Conservation (phyloP, 2,888 invertebrate species). For the Seira sanloemensis region DNA sequence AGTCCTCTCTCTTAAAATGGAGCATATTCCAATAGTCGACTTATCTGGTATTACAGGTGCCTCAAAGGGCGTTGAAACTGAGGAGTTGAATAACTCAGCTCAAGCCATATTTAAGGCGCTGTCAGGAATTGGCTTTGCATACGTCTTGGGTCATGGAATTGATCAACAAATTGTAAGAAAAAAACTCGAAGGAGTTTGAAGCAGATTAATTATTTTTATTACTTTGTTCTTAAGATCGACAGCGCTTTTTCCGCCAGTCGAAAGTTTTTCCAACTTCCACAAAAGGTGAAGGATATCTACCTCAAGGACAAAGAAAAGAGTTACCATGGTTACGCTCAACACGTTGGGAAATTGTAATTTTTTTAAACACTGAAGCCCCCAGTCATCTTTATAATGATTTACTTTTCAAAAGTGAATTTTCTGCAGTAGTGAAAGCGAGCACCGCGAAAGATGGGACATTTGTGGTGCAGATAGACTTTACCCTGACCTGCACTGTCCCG, state of each 20-base stretch:
- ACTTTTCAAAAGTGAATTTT: no score
- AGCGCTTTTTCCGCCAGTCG: slow-evolving; percentile 64
- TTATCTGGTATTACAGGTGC: slow-evolving; percentile 45
- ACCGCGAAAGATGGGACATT: slow-evolving; percentile 66
- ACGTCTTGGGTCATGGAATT: slow-evolving; percentile 72
- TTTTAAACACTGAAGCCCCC: no score
- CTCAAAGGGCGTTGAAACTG: slow-evolving; percentile 25
- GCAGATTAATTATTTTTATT: background rate
- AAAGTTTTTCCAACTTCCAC: slow-evolving; percentile 68
- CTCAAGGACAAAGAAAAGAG: slow-evolving; percentile 48
- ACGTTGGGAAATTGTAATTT: slow-evolving; percentile 48
- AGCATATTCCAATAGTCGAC: slow-evolving; percentile 70
- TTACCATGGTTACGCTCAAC: slow-evolving; percentile 63
- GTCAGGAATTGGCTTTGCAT: slow-evolving; percentile 71
- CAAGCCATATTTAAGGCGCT: slow-evolving; percentile 69
- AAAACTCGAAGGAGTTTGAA: background rate
- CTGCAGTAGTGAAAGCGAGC: no score
- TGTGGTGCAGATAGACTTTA: slow-evolving; percentile 79
- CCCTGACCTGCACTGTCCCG: slow-evolving; percentile 80
- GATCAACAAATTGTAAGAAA: slow-evolving; percentile 61
- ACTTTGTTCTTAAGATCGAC: slow-evolving; percentile 59
- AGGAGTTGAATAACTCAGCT: slow-evolving; percentile 51
- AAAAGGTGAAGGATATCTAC: slow-evolving; percentile 60
- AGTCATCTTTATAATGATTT: no score
- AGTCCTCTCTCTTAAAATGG: no score